Percentiles rank a stretch among this genome's conserved stretches.
Conservation (phyloP, 2,113 vertebrate genomes). For the Equus przewalskii region DNA sequence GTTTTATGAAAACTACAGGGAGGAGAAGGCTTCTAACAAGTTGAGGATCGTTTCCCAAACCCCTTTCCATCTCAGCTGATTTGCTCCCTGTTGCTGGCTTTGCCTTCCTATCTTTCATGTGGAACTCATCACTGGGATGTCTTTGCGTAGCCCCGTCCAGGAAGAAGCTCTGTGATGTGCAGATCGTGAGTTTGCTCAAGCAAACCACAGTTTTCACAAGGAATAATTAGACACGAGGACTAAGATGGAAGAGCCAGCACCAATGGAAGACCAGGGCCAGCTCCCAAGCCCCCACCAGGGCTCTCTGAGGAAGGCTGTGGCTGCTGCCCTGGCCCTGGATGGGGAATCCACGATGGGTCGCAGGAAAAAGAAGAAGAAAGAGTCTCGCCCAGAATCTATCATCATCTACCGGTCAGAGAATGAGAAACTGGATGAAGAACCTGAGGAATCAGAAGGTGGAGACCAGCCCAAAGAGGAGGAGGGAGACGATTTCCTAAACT, state of each 20-base stretch:
- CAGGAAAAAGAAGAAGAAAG: slow-evolving; percentile 93
- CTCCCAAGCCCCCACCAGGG: slow-evolving; percentile 81
- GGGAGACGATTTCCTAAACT: slow-evolving; percentile 94
- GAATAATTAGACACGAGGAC: background rate
- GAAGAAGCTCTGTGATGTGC: slow-evolving; percentile 40
- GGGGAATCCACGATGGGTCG: slow-evolving; percentile 92
- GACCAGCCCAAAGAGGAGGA: slow-evolving; percentile 91
- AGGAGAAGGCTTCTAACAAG: background rate
- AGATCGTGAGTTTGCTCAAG: slow-evolving; percentile 18
- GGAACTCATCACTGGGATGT: too few species aligned
- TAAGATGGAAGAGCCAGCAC: slow-evolving; percentile 81
- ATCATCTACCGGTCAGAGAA: slow-evolving; percentile 96
- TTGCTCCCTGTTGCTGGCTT: background rate
- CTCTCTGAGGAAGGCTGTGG: slow-evolving; percentile 86
- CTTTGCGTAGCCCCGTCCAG: background rate
- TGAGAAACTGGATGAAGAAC: slow-evolving; percentile 91
- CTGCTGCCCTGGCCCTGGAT: slow-evolving; percentile 88
- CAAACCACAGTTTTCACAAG: background rate
- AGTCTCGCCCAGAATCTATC: slow-evolving; percentile 96
- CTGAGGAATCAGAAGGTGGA: slow-evolving; percentile 89
- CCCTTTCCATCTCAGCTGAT: background rate
- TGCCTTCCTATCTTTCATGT: slow-evolving; percentile 33
- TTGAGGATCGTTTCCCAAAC: slow-evolving; percentile 16
- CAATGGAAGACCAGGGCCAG: slow-evolving; percentile 80
- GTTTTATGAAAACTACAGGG: background rate